A percentile compares a stretch with the other conserved stretches of the same genome.
These are phyloP conservation scores for Kryptolebias ocellatus DNA, from an alignment of 2,797 vertebrate species.

Conservation along the genomic window DNA sequence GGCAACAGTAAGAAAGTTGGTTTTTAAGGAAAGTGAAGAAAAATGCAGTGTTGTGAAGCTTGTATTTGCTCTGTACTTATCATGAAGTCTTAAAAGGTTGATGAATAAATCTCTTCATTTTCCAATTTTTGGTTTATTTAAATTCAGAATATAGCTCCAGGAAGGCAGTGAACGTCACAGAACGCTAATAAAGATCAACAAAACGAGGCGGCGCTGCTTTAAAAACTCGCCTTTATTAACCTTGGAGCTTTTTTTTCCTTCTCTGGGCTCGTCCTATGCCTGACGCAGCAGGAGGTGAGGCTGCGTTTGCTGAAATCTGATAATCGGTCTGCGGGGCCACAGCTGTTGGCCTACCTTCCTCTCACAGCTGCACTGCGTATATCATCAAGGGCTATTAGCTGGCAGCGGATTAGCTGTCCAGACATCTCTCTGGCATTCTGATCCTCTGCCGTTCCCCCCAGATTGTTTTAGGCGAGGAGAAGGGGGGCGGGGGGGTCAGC, in stretches of 20 bases:
- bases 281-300: slow-evolving; percentile 60
- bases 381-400: slow-evolving; percentile 78
- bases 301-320: slow-evolving; percentile 72
- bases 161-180: background rate
- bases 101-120: too few relatives aligned
- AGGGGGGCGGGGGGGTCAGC: slow-evolving; percentile 46
- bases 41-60: too few relatives aligned
- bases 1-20: too few relatives aligned
- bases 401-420: slow-evolving; percentile 72
- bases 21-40: too few relatives aligned
- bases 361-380: slow-evolving; percentile 77
- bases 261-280: slow-evolving; percentile 40
- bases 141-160: too few relatives aligned
- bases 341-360: slow-evolving; percentile 79
- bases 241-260: slow-evolving; percentile 22
- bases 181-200: slow-evolving; percentile 34
- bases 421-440: slow-evolving; percentile 61
- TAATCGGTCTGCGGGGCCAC: slow-evolving; percentile 68
- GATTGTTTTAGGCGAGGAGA: slow-evolving; percentile 55
- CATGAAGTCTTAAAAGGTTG: too few relatives aligned
- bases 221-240: slow-evolving; percentile 30
- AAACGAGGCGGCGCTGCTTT: slow-evolving; percentile 8
- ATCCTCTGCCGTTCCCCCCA: slow-evolving; percentile 56
- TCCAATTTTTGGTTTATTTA: too few relatives aligned
- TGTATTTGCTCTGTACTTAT: too few relatives aligned